These are phyloP conservation scores for Nasonia giraulti DNA, from an alignment of 1,140 invertebrate genomes.

Conservation along the genomic window DNA sequence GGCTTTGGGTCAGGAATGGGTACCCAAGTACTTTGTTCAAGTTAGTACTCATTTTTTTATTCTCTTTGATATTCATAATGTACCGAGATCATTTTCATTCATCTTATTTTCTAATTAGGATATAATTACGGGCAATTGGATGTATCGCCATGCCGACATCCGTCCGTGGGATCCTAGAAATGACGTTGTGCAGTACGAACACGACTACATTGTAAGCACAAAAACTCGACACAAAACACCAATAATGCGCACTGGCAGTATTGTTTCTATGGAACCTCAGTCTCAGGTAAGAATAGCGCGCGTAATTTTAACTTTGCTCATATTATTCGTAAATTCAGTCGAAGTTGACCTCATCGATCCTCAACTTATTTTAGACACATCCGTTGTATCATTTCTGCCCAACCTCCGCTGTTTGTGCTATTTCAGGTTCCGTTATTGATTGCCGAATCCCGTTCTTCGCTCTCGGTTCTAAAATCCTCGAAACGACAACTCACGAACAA, in stretches of 20 bases:
- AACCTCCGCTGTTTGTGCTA: not conserved
- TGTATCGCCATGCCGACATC: slow-evolving; percentile 84
- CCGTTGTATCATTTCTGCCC: not conserved
- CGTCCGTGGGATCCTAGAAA: slow-evolving; percentile 89
- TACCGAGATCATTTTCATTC: not conserved
- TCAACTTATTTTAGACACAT: not conserved
- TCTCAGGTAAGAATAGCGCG: slow-evolving; percentile 62
- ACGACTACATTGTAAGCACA: slow-evolving; percentile 82
- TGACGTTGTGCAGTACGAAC: slow-evolving; percentile 88
- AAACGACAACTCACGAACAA: slow-evolving; percentile 71
- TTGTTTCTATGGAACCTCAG: slow-evolving; percentile 77
- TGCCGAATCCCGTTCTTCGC: slow-evolving; percentile 72
- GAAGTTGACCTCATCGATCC: not conserved
- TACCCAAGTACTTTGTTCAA: slow-evolving; percentile 83
- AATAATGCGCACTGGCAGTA: slow-evolving; percentile 79
- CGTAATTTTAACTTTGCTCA: not conserved
- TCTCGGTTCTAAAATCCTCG: slow-evolving; percentile 72
- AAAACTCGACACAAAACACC: slow-evolving; percentile 84
- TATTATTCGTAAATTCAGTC: not conserved
- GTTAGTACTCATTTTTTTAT: slow-evolving; percentile 62
- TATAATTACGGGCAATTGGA: slow-evolving; percentile 80
- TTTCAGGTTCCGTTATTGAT: slow-evolving; percentile 70
- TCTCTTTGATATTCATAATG: slow-evolving; percentile 2
- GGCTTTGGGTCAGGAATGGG: slow-evolving; percentile 78
- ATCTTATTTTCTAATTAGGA: slow-evolving; percentile 69